phyloP scores from a whole-genome alignment of 30 jellyfish, hydroid and myxozoan species.

The Nemopilema nomurai region DNA sequence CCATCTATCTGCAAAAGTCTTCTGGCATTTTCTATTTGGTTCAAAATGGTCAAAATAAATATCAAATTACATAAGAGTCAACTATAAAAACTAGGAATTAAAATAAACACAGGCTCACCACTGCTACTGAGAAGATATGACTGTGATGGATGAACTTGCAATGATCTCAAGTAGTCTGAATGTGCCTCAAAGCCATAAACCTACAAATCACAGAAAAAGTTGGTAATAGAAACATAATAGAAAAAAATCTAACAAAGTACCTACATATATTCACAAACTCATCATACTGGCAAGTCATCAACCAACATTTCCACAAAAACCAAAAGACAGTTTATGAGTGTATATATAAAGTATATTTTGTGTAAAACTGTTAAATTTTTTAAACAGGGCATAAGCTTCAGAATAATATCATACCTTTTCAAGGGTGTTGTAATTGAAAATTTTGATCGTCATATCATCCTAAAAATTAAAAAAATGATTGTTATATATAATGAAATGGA shows the following conservation, averaged over 20 bases:
- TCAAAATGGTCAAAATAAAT: no score
- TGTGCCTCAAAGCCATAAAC: conserved; percentile 99
- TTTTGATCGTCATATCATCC: conserved; percentile 99
- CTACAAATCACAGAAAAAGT: conserved; percentile 17
- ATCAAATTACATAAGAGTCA: no score
- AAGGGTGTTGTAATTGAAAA: conserved; percentile 94
- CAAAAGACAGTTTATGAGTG: background rate
- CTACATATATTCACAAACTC: background rate
- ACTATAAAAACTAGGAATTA: no score
- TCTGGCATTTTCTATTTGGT: no score
- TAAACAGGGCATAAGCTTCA: background rate
- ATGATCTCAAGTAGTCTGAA: conserved; percentile 94
- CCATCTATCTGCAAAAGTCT: no score
- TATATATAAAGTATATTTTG: background rate
- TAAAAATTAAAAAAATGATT: conserved; percentile 21
- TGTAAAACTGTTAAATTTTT: no score
- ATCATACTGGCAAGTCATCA: background rate
- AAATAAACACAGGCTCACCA: conserved; percentile 45
- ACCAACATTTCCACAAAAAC: background rate
- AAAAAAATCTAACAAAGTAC: background rate
- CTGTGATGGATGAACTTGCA: conserved; percentile 98
- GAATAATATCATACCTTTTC: conserved; percentile 75
- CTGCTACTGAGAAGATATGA: conserved; percentile 93
- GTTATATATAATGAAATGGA: no score
- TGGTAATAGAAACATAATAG: background rate